Conservation (phyloP, 1,140 invertebrate species). For the Cyrtorhinus lividipennis region DNA sequence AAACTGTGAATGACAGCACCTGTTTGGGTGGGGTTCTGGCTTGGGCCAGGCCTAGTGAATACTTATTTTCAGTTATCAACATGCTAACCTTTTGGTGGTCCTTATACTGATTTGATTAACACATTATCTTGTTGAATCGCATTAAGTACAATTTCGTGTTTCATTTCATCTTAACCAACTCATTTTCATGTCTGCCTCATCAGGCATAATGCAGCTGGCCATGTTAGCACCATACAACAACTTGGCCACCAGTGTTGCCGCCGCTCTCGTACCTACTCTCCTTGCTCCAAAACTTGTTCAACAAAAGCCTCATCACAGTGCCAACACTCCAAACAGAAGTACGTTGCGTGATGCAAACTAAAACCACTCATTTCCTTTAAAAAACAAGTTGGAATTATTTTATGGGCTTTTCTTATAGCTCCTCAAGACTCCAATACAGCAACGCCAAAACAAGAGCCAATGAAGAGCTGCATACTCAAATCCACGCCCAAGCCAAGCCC, state of each 20-base stretch:
- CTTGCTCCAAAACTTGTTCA: slow-evolving; percentile 34
- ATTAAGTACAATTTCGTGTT: no score
- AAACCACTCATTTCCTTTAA: no score
- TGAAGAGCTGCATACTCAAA: slow-evolving; percentile 13
- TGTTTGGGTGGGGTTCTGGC: no score
- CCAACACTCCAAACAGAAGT: not conserved
- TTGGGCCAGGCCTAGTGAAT: no score
- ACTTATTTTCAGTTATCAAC: no score
- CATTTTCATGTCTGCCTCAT: no score
- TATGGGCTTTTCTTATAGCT: not conserved
- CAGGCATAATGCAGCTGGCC: slow-evolving; percentile 41
- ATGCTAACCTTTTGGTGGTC: no score
- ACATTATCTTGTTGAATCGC: no score
- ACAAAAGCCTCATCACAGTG: slow-evolving; percentile 1
- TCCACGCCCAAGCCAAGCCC: slow-evolving; percentile 15
- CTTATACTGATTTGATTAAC: no score
- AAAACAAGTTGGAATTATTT: not conserved
- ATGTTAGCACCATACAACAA: slow-evolving; percentile 42
- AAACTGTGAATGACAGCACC: no score
- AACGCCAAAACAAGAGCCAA: not conserved
- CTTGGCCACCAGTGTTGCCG: slow-evolving; percentile 39
- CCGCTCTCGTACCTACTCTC: slow-evolving; percentile 39
- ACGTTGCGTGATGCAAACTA: no score
- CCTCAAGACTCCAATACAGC: not conserved
- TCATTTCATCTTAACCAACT: no score